A percentile compares a stretch with the other conserved stretches of the same genome.
These are phyloP conservation scores for Ephydatia muelleri DNA, from an alignment of 37 sponge, comb jelly and placozoan species.

Conservation along the genomic window DNA sequence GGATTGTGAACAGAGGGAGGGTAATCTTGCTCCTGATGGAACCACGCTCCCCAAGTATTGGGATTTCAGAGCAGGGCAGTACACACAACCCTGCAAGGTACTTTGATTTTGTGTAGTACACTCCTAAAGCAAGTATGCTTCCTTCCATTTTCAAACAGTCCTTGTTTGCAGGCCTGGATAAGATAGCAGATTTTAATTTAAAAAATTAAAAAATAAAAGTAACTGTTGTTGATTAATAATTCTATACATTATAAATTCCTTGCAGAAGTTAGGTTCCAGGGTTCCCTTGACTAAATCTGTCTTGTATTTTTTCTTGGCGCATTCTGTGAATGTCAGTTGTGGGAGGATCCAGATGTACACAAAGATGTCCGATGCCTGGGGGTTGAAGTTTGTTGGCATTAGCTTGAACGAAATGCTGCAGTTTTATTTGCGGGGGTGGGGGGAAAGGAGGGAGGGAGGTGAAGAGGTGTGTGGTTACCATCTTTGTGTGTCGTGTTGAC, in stretches of 20 bases:
- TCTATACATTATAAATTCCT: not conserved
- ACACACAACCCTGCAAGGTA: not conserved
- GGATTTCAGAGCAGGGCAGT: not conserved
- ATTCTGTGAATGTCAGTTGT: conserved; percentile 9
- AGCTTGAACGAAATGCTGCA: no score
- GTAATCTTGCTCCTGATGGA: not conserved
- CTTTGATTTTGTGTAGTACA: not conserved
- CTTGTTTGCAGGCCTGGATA: not conserved
- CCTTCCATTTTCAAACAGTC: not conserved
- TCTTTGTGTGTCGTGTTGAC: conserved; percentile 29
- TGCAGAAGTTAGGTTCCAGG: conserved; percentile 40
- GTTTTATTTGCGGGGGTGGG: no score
- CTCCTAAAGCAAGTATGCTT: not conserved
- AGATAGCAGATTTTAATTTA: no score
- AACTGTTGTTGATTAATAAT: no score
- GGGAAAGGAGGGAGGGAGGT: not conserved
- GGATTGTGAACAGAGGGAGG: not conserved
- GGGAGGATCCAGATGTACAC: conserved; percentile 32
- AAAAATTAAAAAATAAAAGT: no score
- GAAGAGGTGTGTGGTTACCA: no score
- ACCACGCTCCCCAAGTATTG: not conserved
- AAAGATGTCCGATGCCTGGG: conserved; percentile 54
- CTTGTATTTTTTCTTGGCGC: conserved; percentile 23
- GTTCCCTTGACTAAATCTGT: conserved; percentile 31
- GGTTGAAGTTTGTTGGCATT: no score